Conservation (phyloP, 1,140 invertebrate genomes). For the Euura saliciscinereae region DNA sequence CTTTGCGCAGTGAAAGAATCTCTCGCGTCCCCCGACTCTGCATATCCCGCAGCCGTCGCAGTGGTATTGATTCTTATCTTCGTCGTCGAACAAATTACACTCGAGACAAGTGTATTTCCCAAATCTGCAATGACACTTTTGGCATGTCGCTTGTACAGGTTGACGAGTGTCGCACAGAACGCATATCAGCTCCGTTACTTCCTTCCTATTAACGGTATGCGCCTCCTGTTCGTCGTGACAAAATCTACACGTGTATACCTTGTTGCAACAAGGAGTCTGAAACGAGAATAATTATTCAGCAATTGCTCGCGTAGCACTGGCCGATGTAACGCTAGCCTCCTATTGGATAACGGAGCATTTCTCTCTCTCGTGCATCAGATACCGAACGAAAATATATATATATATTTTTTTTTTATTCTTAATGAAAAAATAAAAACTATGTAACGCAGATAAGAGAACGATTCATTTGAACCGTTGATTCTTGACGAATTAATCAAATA, state of each 20-base stretch:
- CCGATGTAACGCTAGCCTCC: neutral
- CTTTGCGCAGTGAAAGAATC: slow-evolving; percentile 86
- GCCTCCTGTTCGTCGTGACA: slow-evolving; percentile 88
- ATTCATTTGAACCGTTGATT: too few relatives aligned
- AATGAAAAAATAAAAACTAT: too few relatives aligned
- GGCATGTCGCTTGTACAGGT: slow-evolving; percentile 77
- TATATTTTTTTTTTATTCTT: too few relatives aligned
- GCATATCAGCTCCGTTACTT: slow-evolving; percentile 82
- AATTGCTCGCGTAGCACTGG: neutral
- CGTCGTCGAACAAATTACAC: slow-evolving; percentile 89
- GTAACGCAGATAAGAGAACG: too few relatives aligned
- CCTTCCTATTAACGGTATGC: slow-evolving; percentile 81
- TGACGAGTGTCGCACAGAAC: slow-evolving; percentile 81
- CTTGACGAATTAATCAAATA: too few relatives aligned
- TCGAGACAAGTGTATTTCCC: slow-evolving; percentile 87
- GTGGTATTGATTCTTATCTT: slow-evolving; percentile 88
- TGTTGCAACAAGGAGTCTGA: slow-evolving; percentile 86
- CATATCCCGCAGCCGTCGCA: slow-evolving; percentile 89
- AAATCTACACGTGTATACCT: slow-evolving; percentile 85
- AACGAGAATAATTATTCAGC: slow-evolving; percentile 31
- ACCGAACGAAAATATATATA: too few relatives aligned
- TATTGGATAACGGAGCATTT: too few relatives aligned
- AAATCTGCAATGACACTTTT: slow-evolving; percentile 76
- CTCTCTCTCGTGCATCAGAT: too few relatives aligned
- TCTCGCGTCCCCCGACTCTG: slow-evolving; percentile 81